Evolutionary conservation across 35 echinoderm and acorn worm genomes (phyloP), one percentile per base, ranked within the genome.

Genomic region (Lytechinus variegatus): DNA sequence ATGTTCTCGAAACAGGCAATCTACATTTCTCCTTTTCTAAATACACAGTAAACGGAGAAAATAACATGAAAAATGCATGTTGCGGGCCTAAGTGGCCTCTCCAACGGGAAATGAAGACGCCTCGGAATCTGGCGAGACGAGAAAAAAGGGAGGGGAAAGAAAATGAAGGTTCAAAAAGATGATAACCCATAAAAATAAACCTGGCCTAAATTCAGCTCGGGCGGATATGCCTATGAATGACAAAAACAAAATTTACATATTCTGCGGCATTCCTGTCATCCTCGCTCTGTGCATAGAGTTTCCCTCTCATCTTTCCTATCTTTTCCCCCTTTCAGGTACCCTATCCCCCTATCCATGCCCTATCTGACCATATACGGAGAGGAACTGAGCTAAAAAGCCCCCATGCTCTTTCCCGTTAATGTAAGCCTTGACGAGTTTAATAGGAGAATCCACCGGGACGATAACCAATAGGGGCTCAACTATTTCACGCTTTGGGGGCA

Each of bases 41-140:
- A 93, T 55, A 93, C 53, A 93, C 53, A 10, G 92, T 54, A 93
- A 93, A 90, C 52, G 88, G 88, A 90, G 88, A 90, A 79, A 90
- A 90, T 90, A 93, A 93, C 92, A 93, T 93, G 92, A 93, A 93
- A 93, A 55, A 93, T 93, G 92, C 54, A 93, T 93, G 92, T 57
- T 27, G 10, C 53, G 92, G 53, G 91, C n/a, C 55, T 93, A 55
- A 93, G 92, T 24, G 53, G 29, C 3, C 92, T 24, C 92, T 93
- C 92, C 52, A 54, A 54, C 10, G 92, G 27, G 54, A 54, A 57
- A 93, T 93, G 92, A 19, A 57, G 92, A 90, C 88, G 88, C 88
- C 88, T 14, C 52, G 66, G 52, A 90, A 90, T 90, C 88, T 44
- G 52, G 88, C 52, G 88, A 90, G 88, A 90, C 52, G 24, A 44